Conservation (phyloP, 2,797 vertebrate species). For the Siniperca obscura region DNA sequence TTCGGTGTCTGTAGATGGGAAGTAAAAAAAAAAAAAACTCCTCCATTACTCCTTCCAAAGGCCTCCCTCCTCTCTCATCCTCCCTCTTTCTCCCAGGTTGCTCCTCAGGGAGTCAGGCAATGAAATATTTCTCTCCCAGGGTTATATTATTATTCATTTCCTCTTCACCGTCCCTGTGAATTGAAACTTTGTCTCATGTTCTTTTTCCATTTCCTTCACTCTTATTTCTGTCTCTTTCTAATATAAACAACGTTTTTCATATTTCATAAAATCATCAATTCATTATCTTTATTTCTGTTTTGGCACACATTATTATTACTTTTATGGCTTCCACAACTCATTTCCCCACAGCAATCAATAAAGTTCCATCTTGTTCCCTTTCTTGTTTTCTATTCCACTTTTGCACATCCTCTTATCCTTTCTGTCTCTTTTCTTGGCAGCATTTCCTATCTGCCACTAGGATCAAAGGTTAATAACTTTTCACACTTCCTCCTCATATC, state of each 20-base stretch:
- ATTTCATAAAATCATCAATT: too few relatives aligned
- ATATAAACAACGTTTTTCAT: conserved; percentile 15
- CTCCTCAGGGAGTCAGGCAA: conserved; percentile 37
- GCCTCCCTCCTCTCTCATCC: conserved; percentile 13
- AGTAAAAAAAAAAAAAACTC: conserved; percentile 7
- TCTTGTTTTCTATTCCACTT: conserved; percentile 29
- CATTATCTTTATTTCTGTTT: background rate
- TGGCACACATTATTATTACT: conserved; percentile 12
- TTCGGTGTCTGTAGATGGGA: background rate
- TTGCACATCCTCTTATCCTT: conserved; percentile 29
- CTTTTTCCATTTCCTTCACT: background rate
- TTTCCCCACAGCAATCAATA: conserved; percentile 52
- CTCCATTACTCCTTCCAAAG: conserved; percentile 11
- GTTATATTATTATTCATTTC: conserved; percentile 40
- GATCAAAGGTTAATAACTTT: conserved; percentile 74
- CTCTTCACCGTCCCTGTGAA: background rate
- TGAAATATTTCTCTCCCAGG: conserved; percentile 28
- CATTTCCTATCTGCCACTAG: conserved; percentile 53
- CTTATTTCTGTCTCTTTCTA: background rate
- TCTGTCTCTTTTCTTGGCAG: conserved; percentile 19
- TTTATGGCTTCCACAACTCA: conserved; percentile 16
- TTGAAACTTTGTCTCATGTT: conserved; percentile 8
- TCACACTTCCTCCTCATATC: conserved; percentile 29
- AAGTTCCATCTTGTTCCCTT: conserved; percentile 33
- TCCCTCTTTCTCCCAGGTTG: conserved; percentile 28